Evolutionary conservation across 2,797 vertebrate species (phyloP).

Genomic region (Pagetopsis macropterus): DNA sequence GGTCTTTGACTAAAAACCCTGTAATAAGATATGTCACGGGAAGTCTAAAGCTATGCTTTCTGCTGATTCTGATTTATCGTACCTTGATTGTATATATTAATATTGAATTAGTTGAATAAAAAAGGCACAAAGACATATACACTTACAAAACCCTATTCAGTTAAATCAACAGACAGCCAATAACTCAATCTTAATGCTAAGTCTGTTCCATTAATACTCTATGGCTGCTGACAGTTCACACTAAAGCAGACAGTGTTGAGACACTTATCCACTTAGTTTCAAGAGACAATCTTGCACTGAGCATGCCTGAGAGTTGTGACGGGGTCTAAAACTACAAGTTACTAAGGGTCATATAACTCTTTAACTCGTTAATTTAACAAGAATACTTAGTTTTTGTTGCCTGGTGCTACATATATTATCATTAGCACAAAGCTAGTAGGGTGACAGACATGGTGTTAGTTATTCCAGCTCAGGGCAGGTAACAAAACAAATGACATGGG

Average conservation of each 20-base stretch:
- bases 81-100: no score
- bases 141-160: not conserved
- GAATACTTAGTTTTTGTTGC: fast-evolving
- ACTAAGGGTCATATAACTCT: not conserved
- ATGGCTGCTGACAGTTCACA: conserved; percentile 3
- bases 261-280: not conserved
- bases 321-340: not conserved
- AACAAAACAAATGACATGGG: conserved; percentile 10
- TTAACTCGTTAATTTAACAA: not conserved
- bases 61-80: no score
- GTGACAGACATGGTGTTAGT: not conserved
- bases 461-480: conserved; percentile 4
- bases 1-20: no score
- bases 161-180: not conserved
- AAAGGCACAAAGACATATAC: no score
- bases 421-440: not conserved
- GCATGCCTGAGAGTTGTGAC: conserved; percentile 16
- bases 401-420: not conserved
- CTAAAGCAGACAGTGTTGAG: not conserved
- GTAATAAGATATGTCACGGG: no score
- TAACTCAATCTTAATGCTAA: conserved; percentile 14
- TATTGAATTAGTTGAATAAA: no score
- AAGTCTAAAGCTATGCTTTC: no score
- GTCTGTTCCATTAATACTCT: not conserved
- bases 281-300: not conserved